These are phyloP conservation scores for human (Homo sapiens) DNA, from an alignment of 2,113 vertebrate genomes.

Conservation along the genomic window DNA sequence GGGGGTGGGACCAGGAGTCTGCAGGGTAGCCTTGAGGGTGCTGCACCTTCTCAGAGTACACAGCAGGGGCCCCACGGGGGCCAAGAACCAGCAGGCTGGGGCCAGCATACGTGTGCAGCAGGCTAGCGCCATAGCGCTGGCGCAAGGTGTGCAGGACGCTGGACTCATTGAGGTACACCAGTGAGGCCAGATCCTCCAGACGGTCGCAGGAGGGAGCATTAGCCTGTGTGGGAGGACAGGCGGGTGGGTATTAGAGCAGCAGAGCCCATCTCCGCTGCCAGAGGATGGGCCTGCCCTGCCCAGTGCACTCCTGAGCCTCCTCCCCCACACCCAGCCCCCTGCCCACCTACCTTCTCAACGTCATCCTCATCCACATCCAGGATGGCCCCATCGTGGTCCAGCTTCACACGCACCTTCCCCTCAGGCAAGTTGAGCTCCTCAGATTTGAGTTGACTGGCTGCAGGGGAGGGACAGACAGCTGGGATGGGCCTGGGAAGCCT, in stretches of 20 bases:
- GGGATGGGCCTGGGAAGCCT: neutral
- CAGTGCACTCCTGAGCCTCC: fast-evolving
- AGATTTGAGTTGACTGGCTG: constrained; percentile 92
- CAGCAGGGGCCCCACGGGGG: constrained; percentile 94
- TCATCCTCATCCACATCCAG: constrained; percentile 98
- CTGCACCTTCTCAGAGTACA: constrained; percentile 97
- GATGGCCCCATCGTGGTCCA: constrained; percentile 92
- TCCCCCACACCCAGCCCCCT: neutral
- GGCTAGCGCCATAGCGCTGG: constrained; percentile 95
- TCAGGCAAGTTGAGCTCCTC: constrained; percentile 89
- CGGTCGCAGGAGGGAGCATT: constrained; percentile 94
- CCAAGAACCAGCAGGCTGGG: constrained; percentile 94
- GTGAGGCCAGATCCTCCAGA: constrained; percentile 92
- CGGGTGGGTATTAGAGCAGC: neutral
- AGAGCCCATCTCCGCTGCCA: neutral
- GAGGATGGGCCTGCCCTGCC: neutral
- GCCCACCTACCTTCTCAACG: constrained; percentile 96
- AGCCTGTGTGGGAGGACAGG: constrained; percentile 84
- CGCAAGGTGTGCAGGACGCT: constrained; percentile 94
- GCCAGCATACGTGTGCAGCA: constrained; percentile 93
- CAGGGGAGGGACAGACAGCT: neutral
- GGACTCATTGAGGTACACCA: constrained; percentile 97
- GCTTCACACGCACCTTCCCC: constrained; percentile 94
- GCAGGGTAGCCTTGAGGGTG: neutral
- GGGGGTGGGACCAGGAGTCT: neutral